Evolutionary conservation across 2,113 vertebrate genomes (phyloP), one percentile per base, ranked within the genome.

Genomic region (Romanogobio albipinnatus): DNA sequence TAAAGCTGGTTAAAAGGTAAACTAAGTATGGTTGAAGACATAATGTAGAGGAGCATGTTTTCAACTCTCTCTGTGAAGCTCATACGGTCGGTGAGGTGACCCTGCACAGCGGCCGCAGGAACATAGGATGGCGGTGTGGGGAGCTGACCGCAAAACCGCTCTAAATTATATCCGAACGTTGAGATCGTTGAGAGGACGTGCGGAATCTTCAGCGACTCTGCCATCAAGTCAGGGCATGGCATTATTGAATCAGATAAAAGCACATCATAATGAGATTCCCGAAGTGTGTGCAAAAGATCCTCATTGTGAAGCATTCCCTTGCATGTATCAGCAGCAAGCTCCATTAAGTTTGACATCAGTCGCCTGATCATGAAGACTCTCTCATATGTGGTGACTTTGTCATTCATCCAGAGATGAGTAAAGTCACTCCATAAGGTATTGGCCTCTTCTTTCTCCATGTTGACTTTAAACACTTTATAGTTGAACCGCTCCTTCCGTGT

Each of bases 91-190:
- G 81, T 91, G 26, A 93, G 84, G 26, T 56, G 14, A 13, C 89
- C 89, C 1, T 86, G 0, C 22, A 53, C 0, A 0, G 86, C 47
- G 26, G 26, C 2, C 0, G 88, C 70, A 58, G 94, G 93, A 5
- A 94, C 86, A 0, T 95, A 96, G 0, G 95, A 95, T 14, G 91
- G 91, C 29, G 94, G 93, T 1, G 88, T 9, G 24, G 92, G 91
- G 9, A 96, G 77, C 8, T 64, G 84, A 26, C 93, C 94, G 33
- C 90, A 91, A 0, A 90, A 17, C 11, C 90, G 84, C 81, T 95
- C 94, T 29, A 92, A 0, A 0, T 39, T 39, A 39, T 39, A 39
- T 39, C 90, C 94, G 0, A 90, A 3, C 62, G 89, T 88, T 59
- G 92, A 86, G 2, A 88, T 74, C 1, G 94, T 62, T 3, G 87